A percentile compares a stretch with the other conserved stretches of the same genome.
These are phyloP conservation scores for Setipinna tenuifilis DNA, from an alignment of 2,797 vertebrate genomes.

Conservation along the genomic window DNA sequence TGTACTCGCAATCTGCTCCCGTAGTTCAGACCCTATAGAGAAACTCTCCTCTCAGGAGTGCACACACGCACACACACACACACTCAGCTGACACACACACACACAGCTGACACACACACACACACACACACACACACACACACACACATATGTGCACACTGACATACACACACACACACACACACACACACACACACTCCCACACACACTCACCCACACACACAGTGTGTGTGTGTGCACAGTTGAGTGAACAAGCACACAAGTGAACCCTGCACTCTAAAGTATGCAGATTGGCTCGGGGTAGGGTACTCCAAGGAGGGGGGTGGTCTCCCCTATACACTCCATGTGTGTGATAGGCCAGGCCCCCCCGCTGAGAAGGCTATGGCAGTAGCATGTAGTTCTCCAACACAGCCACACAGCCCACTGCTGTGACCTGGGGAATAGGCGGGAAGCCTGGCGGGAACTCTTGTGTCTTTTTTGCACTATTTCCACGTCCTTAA, in stretches of 20 bases:
- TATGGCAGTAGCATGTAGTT: not conserved
- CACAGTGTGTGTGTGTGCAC: not conserved
- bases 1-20: conserved; percentile 62
- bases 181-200: no score
- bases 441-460: conserved; percentile 58
- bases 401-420: conserved; percentile 56
- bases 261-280: not conserved
- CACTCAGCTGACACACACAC: not conserved
- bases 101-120: not conserved
- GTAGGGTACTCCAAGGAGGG: not conserved
- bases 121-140: conserved; percentile 4
- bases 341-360: not conserved
- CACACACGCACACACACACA: not conserved
- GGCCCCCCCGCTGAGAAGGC: not conserved
- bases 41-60: conserved; percentile 38
- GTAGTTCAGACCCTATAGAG: conserved; percentile 58
- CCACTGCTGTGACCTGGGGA: conserved; percentile 64
- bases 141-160: conserved; percentile 13
- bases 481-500: conserved; percentile 56
- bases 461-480: conserved; percentile 72
- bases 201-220: no score
- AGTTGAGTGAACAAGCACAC: not conserved
- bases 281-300: conserved; percentile 5
- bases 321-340: not conserved
- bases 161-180: not conserved